phyloP scores from a whole-genome alignment of 1,140 invertebrate genomes.

The Lucilia sericata region DNA sequence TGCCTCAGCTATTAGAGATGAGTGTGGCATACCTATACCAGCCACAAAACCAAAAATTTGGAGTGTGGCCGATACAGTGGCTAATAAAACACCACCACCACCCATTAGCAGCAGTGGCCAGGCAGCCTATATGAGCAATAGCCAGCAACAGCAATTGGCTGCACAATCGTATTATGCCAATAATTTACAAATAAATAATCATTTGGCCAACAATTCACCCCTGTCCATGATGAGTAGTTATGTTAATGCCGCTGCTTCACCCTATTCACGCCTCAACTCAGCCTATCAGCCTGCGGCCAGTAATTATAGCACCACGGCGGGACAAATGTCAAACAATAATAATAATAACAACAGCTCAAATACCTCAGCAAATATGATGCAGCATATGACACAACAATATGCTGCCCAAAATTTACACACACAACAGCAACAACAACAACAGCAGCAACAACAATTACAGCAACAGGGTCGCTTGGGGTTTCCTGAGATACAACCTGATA shows the following conservation, averaged over 20 bases:
- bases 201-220: conserved; percentile 61
- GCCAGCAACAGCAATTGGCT: conserved; percentile 46
- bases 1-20: conserved; percentile 72
- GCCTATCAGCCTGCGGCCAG: conserved; percentile 61
- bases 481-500: conserved; percentile 87
- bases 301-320: not conserved
- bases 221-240: conserved; percentile 67
- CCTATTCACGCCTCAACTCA: conserved; percentile 66
- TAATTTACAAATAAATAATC: conserved; percentile 42
- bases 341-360: not conserved
- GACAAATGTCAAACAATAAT: conserved; percentile 6
- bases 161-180: conserved; percentile 49
- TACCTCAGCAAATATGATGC: conserved; percentile 49
- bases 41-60: conserved; percentile 97
- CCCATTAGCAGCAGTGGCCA: not conserved
- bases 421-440: conserved; percentile 50
- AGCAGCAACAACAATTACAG: conserved; percentile 51
- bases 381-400: conserved; percentile 52
- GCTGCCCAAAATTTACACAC: conserved; percentile 41
- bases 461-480: conserved; percentile 73
- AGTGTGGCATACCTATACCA: conserved; percentile 86
- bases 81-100: conserved; percentile 92
- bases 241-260: conserved; percentile 60
- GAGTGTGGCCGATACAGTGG: conserved; percentile 95
- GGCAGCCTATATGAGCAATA: conserved; percentile 62